Conservation (phyloP, 2,888 invertebrate genomes). For the Lapara coniferarum region DNA sequence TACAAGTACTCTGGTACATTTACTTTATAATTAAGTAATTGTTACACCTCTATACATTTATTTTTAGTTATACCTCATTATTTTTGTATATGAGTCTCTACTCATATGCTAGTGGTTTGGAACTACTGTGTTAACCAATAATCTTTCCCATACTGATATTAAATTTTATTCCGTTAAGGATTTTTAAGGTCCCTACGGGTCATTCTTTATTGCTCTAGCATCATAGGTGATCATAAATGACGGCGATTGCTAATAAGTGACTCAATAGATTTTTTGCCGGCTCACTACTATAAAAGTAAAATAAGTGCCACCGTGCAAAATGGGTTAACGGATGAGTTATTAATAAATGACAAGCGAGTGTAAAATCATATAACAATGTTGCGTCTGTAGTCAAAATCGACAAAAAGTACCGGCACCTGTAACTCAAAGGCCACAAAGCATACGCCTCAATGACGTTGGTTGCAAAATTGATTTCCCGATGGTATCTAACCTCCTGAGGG, state of each 20-base stretch:
- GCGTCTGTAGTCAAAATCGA: slow-evolving; percentile 55
- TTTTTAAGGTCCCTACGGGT: no score
- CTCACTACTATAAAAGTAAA: no score
- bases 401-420: slow-evolving; percentile 62
- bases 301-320: background rate
- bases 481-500: slow-evolving; percentile 78
- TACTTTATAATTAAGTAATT: background rate
- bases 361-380: slow-evolving; percentile 34
- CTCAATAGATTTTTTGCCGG: no score
- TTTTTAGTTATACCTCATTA: no score
- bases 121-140: no score
- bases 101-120: no score
- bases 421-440: slow-evolving; percentile 66
- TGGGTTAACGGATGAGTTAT: background rate
- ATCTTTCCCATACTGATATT: no score
- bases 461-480: slow-evolving; percentile 82
- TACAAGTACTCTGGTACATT: background rate
- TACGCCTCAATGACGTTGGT: slow-evolving; percentile 77
- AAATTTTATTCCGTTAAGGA: no score
- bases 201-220: no score
- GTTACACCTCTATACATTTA: background rate
- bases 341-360: background rate
- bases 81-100: no score
- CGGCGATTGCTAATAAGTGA: no score
- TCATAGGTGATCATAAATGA: no score